These are phyloP conservation scores for Penaeus chinensis DNA, from an alignment of 1,140 invertebrate genomes.

Conservation along the genomic window DNA sequence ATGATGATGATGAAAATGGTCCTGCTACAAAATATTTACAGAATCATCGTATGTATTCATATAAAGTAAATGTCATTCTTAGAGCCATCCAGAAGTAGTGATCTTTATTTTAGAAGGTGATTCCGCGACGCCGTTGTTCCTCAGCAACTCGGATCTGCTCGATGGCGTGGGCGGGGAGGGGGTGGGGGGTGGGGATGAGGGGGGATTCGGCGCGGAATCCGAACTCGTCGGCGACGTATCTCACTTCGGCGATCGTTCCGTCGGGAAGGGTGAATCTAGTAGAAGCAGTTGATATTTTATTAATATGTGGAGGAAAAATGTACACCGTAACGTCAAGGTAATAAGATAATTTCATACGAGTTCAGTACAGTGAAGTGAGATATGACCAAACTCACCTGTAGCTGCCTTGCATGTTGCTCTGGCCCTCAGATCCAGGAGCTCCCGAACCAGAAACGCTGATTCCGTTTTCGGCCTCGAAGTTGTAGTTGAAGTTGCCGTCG, in stretches of 20 bases:
- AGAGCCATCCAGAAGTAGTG: too few species aligned
- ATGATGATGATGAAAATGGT: too few species aligned
- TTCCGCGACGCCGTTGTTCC: too few species aligned
- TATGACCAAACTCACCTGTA: constrained; percentile 24
- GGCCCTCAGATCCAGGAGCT: not conserved
- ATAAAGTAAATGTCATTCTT: too few species aligned
- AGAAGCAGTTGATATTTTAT: not conserved
- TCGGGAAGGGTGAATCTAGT: not conserved
- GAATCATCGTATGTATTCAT: too few species aligned
- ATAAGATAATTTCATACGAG: not conserved
- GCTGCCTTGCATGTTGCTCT: constrained; percentile 33
- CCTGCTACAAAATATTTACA: too few species aligned
- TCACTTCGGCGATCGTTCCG: not conserved
- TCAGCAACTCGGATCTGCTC: too few species aligned
- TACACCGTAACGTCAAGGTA: not conserved
- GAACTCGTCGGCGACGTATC: constrained; percentile 2
- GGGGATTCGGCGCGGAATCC: not conserved
- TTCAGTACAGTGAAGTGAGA: too few species aligned
- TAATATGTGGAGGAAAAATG: not conserved
- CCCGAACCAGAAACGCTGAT: constrained; percentile 7
- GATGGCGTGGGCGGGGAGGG: too few species aligned
- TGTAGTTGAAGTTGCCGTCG: constrained; percentile 41
- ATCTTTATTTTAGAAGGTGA: too few species aligned
- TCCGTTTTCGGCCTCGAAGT: constrained; percentile 37
- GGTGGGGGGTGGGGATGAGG: not conserved